Conservation (phyloP, 2,888 invertebrate species). For the Drosophila formosana region DNA sequence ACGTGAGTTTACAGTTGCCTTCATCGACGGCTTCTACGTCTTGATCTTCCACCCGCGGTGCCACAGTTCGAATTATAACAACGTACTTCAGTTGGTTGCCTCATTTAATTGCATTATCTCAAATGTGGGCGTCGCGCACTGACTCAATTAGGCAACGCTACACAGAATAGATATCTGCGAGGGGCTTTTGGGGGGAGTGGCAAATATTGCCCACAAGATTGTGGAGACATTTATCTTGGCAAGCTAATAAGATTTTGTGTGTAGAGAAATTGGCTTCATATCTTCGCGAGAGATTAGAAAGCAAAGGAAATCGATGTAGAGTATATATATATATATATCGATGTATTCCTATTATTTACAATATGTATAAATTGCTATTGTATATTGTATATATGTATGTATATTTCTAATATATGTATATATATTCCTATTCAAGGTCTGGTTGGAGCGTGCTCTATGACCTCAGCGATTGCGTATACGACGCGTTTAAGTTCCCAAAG, state of each 20-base stretch:
- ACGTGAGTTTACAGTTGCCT: constrained; percentile 30
- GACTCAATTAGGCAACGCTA: constrained; percentile 59
- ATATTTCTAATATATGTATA: no score
- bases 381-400: no score
- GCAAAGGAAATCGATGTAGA: constrained; percentile 43
- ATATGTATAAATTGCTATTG: no score
- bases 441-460: neutral
- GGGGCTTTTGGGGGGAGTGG: neutral
- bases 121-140: constrained; percentile 43
- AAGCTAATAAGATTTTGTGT: constrained; percentile 49
- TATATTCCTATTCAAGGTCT: neutral
- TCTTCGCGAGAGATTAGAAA: constrained; percentile 53
- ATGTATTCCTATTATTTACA: no score
- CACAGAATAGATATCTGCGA: neutral
- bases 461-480: constrained; percentile 6
- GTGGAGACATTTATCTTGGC: no score
- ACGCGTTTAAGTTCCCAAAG: constrained; percentile 10
- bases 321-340: no score
- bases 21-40: neutral
- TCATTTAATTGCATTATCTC: constrained; percentile 71
- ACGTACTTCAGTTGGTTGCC: constrained; percentile 38
- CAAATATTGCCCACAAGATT: neutral
- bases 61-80: constrained; percentile 11
- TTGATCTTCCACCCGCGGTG: neutral
- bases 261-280: constrained; percentile 26